These are phyloP conservation scores for Pituophis catenifer DNA, from an alignment of 2,113 vertebrate genomes.

Conservation along the genomic window DNA sequence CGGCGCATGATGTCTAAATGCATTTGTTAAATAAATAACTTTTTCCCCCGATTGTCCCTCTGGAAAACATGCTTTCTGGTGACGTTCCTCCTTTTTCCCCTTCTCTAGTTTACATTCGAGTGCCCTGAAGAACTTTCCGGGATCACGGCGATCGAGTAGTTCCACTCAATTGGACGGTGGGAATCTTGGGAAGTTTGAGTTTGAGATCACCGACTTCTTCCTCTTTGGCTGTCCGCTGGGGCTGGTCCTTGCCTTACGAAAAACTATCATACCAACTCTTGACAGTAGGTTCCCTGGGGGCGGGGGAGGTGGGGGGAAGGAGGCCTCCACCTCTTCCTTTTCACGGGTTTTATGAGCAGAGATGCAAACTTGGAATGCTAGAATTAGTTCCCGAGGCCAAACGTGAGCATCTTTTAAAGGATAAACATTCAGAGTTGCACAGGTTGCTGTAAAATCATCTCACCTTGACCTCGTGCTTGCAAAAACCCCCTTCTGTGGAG, in stretches of 20 bases:
- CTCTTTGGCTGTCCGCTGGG: slow-evolving; percentile 95
- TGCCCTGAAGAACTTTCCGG: slow-evolving; percentile 81
- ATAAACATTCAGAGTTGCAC: not conserved
- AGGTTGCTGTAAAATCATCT: not conserved
- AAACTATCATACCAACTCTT: slow-evolving; percentile 89
- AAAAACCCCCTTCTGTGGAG: not conserved
- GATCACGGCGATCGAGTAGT: slow-evolving; percentile 86
- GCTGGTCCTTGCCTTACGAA: slow-evolving; percentile 90
- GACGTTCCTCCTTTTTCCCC: not conserved
- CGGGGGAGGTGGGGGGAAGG: not conserved
- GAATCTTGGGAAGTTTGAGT: slow-evolving; percentile 87
- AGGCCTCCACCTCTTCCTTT: not conserved
- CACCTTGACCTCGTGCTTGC: not conserved
- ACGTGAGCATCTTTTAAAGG: not conserved
- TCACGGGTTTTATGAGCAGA: not conserved
- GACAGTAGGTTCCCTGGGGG: slow-evolving; percentile 78
- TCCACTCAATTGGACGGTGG: slow-evolving; percentile 85
- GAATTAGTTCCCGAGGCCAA: not conserved
- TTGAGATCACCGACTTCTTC: slow-evolving; percentile 95
- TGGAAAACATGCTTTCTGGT: not conserved
- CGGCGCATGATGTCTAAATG: not conserved
- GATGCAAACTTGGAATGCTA: not conserved
- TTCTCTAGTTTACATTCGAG: slow-evolving; percentile 85
- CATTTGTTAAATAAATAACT: not conserved
- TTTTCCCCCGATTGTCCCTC: slow-evolving; percentile 1